Evolutionary conservation across 2,888 invertebrate species (phyloP).

Genomic region (Cosmia trapezina): DNA sequence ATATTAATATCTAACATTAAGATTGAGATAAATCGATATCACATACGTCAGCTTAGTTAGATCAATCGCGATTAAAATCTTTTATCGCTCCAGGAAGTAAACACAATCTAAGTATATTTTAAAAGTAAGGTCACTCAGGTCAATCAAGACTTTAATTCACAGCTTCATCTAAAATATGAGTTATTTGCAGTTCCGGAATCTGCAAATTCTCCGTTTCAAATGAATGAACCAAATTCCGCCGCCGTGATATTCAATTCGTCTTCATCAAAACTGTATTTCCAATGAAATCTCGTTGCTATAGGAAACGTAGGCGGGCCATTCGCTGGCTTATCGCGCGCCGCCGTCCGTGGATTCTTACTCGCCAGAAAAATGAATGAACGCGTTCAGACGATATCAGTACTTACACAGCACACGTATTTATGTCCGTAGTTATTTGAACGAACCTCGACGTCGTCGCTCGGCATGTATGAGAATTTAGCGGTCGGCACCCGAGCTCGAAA

Average conservation of each 20-base stretch:
- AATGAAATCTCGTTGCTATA: slow-evolving; percentile 57
- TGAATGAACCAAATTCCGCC: slow-evolving; percentile 48
- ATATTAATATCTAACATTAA: slow-evolving; percentile 25
- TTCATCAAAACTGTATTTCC: slow-evolving; percentile 64
- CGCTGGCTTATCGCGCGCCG: slow-evolving; percentile 62
- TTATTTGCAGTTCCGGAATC: slow-evolving; percentile 13
- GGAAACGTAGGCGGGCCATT: slow-evolving; percentile 53
- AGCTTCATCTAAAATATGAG: slow-evolving; percentile 27
- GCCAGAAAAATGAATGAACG: slow-evolving; percentile 69
- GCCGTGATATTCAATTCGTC: slow-evolving; percentile 56
- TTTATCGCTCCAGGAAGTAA: slow-evolving; percentile 18
- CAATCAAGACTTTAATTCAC: slow-evolving; percentile 5
- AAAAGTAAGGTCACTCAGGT: slow-evolving; percentile 12
- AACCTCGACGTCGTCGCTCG: slow-evolving; percentile 28
- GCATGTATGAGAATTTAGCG: slow-evolving; percentile 61
- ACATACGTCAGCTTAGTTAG: neutral
- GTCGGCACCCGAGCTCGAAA: slow-evolving; percentile 38
- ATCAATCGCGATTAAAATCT: neutral
- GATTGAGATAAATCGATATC: slow-evolving; percentile 6
- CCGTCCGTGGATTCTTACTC: slow-evolving; percentile 58
- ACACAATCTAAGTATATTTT: neutral
- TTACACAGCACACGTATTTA: slow-evolving; percentile 57
- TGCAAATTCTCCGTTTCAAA: slow-evolving; percentile 28
- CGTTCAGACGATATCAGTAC: slow-evolving; percentile 62
- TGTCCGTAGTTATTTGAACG: slow-evolving; percentile 59